phyloP scores from a whole-genome alignment of 2,113 vertebrate genomes.

The Amphiprion ocellaris region DNA sequence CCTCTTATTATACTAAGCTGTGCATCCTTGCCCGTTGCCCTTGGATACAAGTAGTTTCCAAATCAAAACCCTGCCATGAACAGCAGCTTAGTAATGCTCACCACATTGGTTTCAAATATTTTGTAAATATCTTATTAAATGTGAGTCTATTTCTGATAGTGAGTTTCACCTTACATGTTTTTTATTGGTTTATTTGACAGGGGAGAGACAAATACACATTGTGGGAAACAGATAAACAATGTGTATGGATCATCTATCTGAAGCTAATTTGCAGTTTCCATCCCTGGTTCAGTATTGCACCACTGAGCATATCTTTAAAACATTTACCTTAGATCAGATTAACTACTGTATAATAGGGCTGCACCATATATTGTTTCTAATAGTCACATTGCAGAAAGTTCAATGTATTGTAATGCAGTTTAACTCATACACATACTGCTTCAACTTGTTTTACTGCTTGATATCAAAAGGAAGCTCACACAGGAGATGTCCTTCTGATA shows the following conservation, averaged over 20 bases:
- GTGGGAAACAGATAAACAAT: background rate
- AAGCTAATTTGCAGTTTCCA: background rate
- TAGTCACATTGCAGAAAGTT: too few relatives aligned
- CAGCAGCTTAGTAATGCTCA: slow-evolving; percentile 16
- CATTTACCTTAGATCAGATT: background rate
- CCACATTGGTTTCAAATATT: slow-evolving; percentile 2
- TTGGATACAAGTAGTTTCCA: slow-evolving; percentile 59
- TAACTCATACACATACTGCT: too few relatives aligned
- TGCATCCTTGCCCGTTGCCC: slow-evolving; percentile 58
- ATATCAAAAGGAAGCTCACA: too few relatives aligned
- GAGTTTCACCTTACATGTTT: too few relatives aligned
- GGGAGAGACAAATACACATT: too few relatives aligned
- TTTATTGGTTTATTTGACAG: too few relatives aligned
- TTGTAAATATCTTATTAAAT: background rate
- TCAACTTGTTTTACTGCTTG: too few relatives aligned
- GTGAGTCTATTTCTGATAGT: too few relatives aligned
- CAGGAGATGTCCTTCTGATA: too few relatives aligned
- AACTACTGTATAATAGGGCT: background rate
- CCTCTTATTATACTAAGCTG: slow-evolving; percentile 29
- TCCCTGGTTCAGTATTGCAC: background rate
- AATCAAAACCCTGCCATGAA: slow-evolving; percentile 30
- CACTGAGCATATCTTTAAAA: background rate
- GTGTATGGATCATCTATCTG: background rate
- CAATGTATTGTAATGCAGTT: too few relatives aligned
- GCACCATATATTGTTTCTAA: too few relatives aligned